phyloP scores from a whole-genome alignment of 2,113 vertebrate genomes.

The Camelus bactrianus region DNA sequence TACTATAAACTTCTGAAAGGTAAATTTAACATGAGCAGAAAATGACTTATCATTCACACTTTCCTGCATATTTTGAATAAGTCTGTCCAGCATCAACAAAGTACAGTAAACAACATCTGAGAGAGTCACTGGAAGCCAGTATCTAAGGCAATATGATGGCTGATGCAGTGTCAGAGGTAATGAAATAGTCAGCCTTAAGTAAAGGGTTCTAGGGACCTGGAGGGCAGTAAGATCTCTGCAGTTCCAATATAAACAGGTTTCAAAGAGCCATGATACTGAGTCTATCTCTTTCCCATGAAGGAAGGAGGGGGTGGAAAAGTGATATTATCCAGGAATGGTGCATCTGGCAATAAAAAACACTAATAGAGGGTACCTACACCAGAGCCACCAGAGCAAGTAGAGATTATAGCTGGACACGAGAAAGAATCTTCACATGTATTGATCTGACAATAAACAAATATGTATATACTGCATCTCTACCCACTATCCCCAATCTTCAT shows the following conservation, averaged over 20 bases:
- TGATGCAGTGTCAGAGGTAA: neutral
- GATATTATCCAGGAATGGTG: slow-evolving; percentile 15
- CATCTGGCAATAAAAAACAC: neutral
- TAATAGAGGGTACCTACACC: neutral
- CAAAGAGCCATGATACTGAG: neutral
- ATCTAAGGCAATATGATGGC: neutral
- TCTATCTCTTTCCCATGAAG: neutral
- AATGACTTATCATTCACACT: slow-evolving; percentile 44
- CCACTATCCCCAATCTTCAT: neutral
- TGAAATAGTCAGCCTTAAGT: slow-evolving; percentile 18
- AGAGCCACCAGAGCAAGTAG: neutral
- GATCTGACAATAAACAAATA: slow-evolving; percentile 20
- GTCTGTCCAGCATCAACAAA: slow-evolving; percentile 39
- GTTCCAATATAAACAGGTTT: neutral
- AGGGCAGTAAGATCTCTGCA: neutral
- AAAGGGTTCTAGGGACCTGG: neutral
- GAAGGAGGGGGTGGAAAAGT: neutral
- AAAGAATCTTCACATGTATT: neutral
- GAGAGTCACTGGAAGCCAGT: neutral
- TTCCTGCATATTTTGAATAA: slow-evolving; percentile 23
- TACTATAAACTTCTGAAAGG: slow-evolving; percentile 3
- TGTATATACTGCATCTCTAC: neutral
- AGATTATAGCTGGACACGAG: neutral
- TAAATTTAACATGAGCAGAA: slow-evolving; percentile 57
- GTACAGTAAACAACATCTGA: neutral